Evolutionary conservation across 2,888 invertebrate species (phyloP).

Genomic region (Anarsia innoxiella): DNA sequence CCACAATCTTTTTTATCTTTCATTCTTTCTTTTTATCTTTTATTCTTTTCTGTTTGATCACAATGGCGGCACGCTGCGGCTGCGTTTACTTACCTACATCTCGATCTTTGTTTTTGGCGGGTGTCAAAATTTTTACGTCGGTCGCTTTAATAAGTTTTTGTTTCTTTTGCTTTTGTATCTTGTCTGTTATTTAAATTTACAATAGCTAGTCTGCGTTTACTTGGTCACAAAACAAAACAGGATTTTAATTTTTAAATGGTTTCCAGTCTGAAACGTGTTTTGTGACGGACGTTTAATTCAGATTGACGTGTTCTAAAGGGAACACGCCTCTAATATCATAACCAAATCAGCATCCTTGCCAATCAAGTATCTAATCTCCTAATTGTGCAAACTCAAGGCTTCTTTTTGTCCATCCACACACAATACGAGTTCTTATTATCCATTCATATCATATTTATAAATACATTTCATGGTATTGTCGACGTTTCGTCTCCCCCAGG

Average conservation of each 20-base stretch:
- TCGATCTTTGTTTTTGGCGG: slow-evolving; percentile 22
- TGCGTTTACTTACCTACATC: slow-evolving; percentile 62
- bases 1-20: slow-evolving; percentile 63
- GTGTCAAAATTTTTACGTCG: slow-evolving; percentile 10
- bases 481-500: slow-evolving; percentile 63
- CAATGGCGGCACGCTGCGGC: slow-evolving; percentile 64
- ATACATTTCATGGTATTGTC: slow-evolving; percentile 65
- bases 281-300: not conserved
- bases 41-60: slow-evolving; percentile 41
- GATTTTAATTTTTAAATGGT: not conserved
- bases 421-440: slow-evolving; percentile 59
- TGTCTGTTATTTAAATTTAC: not conserved
- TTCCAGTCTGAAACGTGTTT: not conserved
- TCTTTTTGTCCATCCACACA: slow-evolving; percentile 35
- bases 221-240: too few relatives aligned
- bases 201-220: not conserved
- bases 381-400: slow-evolving; percentile 62
- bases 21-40: slow-evolving; percentile 47
- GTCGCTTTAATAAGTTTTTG: slow-evolving; percentile 3
- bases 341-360: slow-evolving; percentile 28
- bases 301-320: slow-evolving; percentile 3
- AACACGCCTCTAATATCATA: slow-evolving; percentile 9
- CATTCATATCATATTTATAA: slow-evolving; percentile 73
- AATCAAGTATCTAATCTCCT: slow-evolving; percentile 50
- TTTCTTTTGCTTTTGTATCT: not conserved